Evolutionary conservation across 92 coral and sea anemone genomes (phyloP).

Genomic region (Galaxea fascicularis): DNA sequence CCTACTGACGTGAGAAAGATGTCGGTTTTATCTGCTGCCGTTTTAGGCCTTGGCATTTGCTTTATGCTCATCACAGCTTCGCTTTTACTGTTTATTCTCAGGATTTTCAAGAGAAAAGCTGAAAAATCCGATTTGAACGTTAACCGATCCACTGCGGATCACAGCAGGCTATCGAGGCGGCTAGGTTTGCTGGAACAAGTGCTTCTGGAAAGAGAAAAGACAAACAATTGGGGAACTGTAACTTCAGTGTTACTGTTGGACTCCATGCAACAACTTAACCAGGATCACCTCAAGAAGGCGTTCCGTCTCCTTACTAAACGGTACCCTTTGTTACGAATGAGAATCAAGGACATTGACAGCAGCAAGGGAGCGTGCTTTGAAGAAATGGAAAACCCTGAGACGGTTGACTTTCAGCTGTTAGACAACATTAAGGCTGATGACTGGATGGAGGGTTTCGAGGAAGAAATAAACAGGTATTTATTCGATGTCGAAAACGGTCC

Average conservation of each 20-base stretch:
- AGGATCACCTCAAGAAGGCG: slow-evolving; percentile 27
- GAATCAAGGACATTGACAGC: background rate
- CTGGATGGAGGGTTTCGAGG: slow-evolving; percentile 41
- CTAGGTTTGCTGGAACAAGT: slow-evolving; percentile 34
- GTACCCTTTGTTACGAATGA: slow-evolving; percentile 44
- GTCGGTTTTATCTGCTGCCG: background rate
- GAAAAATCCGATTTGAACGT: background rate
- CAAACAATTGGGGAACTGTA: slow-evolving; percentile 49
- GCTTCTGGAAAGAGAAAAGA: slow-evolving; percentile 40
- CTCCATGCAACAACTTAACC: slow-evolving; percentile 31
- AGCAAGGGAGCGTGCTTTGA: slow-evolving; percentile 17
- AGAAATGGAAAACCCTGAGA: slow-evolving; percentile 50
- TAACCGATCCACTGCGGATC: background rate
- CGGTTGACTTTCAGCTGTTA: slow-evolving; percentile 32
- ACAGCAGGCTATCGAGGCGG: slow-evolving; percentile 24
- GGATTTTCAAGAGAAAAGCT: background rate
- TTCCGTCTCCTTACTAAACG: slow-evolving; percentile 33
- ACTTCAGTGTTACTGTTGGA: slow-evolving; percentile 44
- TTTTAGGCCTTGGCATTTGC: background rate
- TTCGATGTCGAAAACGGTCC: slow-evolving; percentile 41
- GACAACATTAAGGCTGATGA: slow-evolving; percentile 21
- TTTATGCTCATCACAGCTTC: background rate
- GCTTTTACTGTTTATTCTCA: background rate
- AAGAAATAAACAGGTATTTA: slow-evolving; percentile 25
- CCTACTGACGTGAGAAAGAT: background rate